A percentile compares a stretch with the other conserved stretches of the same genome.
Evolutionary conservation across 2,113 vertebrate genomes (phyloP).

Genomic region (human (Homo sapiens)): GRCh38 chr12:110933501-110934000

Average conservation of each 20-base stretch:
- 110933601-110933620: not conserved
- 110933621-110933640: no score
- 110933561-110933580: not conserved
- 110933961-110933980: not conserved
- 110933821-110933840: not conserved
- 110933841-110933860: not conserved
- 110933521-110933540: not conserved
- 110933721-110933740: no score
- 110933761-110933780: not conserved
- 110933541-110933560: not conserved
- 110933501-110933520: not conserved
- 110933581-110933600: not conserved
- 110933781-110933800: not conserved
- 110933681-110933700: accelerated
- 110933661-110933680: not conserved
- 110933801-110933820: not conserved
- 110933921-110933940: not conserved
- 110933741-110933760: not conserved
- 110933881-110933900: not conserved
- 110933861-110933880: not conserved
- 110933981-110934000: not conserved
- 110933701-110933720: not conserved
- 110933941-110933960: not conserved
- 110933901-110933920: not conserved
- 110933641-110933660: not conserved